These are phyloP conservation scores for Petroica traversi DNA, from an alignment of 2,113 vertebrate genomes.

Conservation along the genomic window DNA sequence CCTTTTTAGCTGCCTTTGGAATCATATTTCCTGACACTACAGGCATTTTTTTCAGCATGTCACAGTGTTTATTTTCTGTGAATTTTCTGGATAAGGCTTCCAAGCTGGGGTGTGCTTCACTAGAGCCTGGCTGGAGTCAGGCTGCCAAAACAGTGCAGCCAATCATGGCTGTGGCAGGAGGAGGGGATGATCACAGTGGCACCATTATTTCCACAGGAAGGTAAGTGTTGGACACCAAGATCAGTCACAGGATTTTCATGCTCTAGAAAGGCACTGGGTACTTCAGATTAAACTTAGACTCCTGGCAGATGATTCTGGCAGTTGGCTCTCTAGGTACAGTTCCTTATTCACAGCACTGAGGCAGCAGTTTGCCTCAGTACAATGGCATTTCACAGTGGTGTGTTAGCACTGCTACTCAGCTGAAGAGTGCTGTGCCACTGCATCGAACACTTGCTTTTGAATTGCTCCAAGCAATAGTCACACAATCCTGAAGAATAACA, in stretches of 20 bases:
- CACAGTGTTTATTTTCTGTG: neutral
- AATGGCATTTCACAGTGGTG: neutral
- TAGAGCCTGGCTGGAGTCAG: neutral
- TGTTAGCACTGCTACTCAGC: neutral
- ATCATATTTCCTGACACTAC: neutral
- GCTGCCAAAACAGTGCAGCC: neutral
- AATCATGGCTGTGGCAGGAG: accelerated
- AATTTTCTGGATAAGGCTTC: neutral
- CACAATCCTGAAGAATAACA: neutral
- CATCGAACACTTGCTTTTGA: neutral
- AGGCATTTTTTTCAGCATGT: neutral
- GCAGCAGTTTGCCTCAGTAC: neutral
- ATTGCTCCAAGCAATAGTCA: neutral
- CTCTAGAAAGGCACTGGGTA: neutral
- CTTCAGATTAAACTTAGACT: neutral
- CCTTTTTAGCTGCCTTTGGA: neutral
- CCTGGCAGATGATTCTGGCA: neutral
- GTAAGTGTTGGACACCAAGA: neutral
- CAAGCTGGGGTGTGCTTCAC: neutral
- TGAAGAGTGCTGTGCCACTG: neutral
- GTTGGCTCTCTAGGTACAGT: neutral
- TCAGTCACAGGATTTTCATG: neutral
- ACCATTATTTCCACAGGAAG: neutral
- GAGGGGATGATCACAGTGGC: neutral
- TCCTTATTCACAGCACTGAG: neutral